Conservation (phyloP, 2,888 invertebrate species). For the Acleris cristana region DNA sequence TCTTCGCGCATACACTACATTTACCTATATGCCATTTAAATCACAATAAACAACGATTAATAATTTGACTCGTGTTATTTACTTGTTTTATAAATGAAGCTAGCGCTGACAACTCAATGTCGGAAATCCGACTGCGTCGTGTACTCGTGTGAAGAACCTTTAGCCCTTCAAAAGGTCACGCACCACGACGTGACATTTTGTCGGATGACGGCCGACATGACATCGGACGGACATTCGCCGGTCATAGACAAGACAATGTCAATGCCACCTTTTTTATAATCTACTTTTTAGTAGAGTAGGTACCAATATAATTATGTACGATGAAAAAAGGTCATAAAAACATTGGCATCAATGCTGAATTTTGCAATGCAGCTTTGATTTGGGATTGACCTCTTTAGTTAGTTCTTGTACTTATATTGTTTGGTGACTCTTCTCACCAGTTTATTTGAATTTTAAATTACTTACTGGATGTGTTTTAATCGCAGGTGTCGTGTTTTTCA, state of each 20-base stretch:
- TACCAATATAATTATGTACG: neutral
- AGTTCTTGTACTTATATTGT: slow-evolving; percentile 6
- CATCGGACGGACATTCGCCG: slow-evolving; percentile 21
- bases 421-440: neutral
- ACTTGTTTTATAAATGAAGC: too few species aligned
- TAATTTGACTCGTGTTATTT: too few species aligned
- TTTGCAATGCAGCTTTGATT: slow-evolving; percentile 14
- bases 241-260: slow-evolving; percentile 23
- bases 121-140: neutral
- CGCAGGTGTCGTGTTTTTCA: too few species aligned
- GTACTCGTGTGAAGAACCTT: slow-evolving; percentile 22
- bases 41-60: too few species aligned
- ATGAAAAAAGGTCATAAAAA: neutral
- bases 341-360: slow-evolving; percentile 7
- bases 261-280: slow-evolving; percentile 25
- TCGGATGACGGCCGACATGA: slow-evolving; percentile 7
- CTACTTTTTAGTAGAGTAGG: slow-evolving; percentile 13
- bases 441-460: too few species aligned
- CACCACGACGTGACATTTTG: slow-evolving; percentile 18
- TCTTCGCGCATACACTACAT: too few species aligned
- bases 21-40: too few species aligned
- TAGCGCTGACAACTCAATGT: neutral
- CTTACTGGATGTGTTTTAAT: too few species aligned
- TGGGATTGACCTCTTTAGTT: slow-evolving; percentile 31
- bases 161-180: slow-evolving; percentile 35